These are phyloP conservation scores for Propithecus coquereli DNA, from an alignment of 2,113 vertebrate genomes.

Conservation along the genomic window DNA sequence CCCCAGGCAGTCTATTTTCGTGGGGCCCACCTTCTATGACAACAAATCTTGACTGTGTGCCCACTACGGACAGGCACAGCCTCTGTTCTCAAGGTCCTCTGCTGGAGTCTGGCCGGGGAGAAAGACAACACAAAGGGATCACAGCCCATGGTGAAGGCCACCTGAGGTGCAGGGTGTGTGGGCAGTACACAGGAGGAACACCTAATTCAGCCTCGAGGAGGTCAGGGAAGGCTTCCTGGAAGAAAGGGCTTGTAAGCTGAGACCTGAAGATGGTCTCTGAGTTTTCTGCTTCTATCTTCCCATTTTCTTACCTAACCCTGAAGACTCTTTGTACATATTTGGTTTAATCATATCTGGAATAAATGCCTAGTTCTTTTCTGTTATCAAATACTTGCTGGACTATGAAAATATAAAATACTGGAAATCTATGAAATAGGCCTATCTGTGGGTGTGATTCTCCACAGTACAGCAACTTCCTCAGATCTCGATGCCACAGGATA, in stretches of 20 bases:
- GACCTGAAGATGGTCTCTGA: background rate
- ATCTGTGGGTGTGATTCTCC: background rate
- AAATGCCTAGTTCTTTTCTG: background rate
- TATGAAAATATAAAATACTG: background rate
- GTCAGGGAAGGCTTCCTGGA: background rate
- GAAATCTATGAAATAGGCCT: background rate
- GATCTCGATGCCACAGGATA: fast-evolving
- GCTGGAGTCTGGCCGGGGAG: background rate
- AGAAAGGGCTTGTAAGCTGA: background rate
- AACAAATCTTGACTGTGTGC: background rate
- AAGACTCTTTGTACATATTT: background rate
- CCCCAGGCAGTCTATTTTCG: background rate
- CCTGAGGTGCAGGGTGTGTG: too few relatives aligned
- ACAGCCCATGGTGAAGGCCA: background rate
- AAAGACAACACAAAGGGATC: background rate
- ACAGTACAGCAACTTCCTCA: background rate
- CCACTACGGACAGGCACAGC: background rate
- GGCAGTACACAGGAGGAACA: background rate
- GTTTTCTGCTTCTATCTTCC: background rate
- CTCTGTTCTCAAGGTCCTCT: background rate
- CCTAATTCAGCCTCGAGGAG: background rate
- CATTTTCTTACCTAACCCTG: background rate
- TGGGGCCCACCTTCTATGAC: background rate
- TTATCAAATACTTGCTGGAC: background rate
- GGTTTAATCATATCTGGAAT: background rate